phyloP scores from a whole-genome alignment of 2,113 vertebrate genomes.

The Neodontobutis hainanensis region DNA sequence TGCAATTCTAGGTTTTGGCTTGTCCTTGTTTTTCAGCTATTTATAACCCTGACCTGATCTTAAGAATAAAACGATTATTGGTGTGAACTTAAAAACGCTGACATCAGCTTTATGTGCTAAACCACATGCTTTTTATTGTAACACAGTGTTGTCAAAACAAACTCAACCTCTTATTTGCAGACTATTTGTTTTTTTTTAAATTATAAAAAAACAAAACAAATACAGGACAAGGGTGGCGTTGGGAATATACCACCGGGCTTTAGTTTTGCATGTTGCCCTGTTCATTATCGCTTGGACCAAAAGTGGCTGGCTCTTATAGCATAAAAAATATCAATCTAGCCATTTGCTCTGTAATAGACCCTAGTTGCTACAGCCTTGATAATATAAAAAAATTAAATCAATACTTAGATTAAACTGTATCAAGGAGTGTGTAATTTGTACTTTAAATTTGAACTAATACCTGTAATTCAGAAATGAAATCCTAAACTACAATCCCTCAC shows the following conservation, averaged over 20 bases:
- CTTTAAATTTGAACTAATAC: background rate
- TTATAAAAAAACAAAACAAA: too few species aligned
- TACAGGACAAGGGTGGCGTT: too few species aligned
- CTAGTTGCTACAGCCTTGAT: conserved; percentile 37
- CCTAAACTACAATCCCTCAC: background rate
- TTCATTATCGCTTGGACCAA: background rate
- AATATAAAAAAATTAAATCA: conserved; percentile 17
- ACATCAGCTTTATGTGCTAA: too few species aligned
- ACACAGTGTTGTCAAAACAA: too few species aligned
- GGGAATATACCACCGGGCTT: too few species aligned
- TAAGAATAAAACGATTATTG: too few species aligned
- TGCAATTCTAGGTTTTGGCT: background rate
- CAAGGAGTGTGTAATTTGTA: background rate
- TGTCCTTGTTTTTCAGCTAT: too few species aligned
- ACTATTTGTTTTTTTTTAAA: too few species aligned
- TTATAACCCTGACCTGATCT: too few species aligned
- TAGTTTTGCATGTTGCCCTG: background rate
- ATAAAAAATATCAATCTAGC: background rate
- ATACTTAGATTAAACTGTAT: background rate
- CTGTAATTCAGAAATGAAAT: background rate
- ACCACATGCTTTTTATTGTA: too few species aligned
- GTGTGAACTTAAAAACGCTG: too few species aligned
- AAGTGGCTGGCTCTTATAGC: background rate
- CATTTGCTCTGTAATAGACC: background rate
- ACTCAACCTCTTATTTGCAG: too few species aligned